Base-by-base conservation (phyloP, 2,113 vertebrate species). In the Dromiciops gliroides region DNA sequence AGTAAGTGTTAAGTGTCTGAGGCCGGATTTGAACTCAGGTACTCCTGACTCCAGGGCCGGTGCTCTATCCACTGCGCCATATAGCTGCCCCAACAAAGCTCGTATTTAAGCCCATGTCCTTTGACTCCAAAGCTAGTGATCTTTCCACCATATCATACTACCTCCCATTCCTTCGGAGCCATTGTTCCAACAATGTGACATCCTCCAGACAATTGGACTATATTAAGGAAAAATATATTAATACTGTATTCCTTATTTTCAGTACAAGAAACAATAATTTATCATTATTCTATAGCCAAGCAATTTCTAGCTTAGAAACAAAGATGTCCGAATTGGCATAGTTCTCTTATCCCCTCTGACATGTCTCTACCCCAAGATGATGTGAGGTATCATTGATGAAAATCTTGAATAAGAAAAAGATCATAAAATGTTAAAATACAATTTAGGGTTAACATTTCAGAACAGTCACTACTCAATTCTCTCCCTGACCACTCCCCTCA, bases 141-240 rank as follows among this genome's bases (percentile, higher is more conserved):
- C 92, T 95, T 89, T 50, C 53, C 90, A 96, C 50, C 60, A 44
- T 93, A 91, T 93, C 56, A 94, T 94, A 50, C 89, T 26, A 93
- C 28, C 26, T 93, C 93, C 48, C n/a, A 67, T 93, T 93, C 92
- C 60, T 67, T 67, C 31, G 14, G 37, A 37, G 60, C 60, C 31
- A 67, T 67, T 67, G 12, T 67, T 67, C 28, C 60, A 67, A 67
- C n/a, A 67, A 37, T 60, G 28, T 60, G 31, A 67, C 16, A n/a
- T 37, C 60, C 19, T 60, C 60, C 12, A n/a, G 31, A 67, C 28
- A 67, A 37, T 16, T 67, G 1, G 60, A n/a, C 14, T n/a, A 67
- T n/a, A 67, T 67, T 31, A 67, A 67, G n/a, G 31, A 16, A 67
- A 67, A 67, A 52, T 56, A 12, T 60, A 60, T 60, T 10, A 60